Conservation (phyloP, 2,113 vertebrate genomes). For the Apodemus speciosus region DNA sequence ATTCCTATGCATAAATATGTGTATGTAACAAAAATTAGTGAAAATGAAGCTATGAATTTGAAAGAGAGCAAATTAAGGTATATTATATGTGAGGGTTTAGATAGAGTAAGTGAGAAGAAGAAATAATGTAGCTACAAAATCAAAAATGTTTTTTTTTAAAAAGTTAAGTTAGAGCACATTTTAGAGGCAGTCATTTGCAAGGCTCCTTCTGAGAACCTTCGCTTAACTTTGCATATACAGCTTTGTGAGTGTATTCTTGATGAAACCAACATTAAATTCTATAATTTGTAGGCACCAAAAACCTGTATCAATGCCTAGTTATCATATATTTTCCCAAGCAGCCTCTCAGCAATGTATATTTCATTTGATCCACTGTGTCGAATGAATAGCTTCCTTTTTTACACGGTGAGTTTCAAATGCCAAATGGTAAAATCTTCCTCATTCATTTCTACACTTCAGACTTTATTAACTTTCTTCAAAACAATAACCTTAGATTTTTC, state of each 20-base stretch:
- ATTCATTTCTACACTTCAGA: background rate
- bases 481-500: background rate
- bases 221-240: background rate
- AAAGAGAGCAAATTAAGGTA: background rate
- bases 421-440: background rate
- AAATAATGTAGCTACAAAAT: background rate
- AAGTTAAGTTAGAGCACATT: background rate
- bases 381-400: background rate
- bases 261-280: background rate
- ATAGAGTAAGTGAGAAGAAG: background rate
- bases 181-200: background rate
- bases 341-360: background rate
- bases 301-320: background rate
- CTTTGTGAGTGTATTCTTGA: constrained; percentile 7
- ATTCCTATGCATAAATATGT: background rate
- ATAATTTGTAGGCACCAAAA: constrained; percentile 19
- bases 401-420: background rate
- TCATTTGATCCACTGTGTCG: background rate
- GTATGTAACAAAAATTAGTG: background rate
- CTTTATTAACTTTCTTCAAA: background rate
- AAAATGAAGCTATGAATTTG: background rate
- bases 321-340: constrained; percentile 16
- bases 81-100: background rate
- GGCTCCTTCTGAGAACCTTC: background rate
- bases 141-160: background rate